These are phyloP conservation scores for Tineola bisselliella DNA, from an alignment of 2,888 invertebrate genomes.

Conservation along the genomic window DNA sequence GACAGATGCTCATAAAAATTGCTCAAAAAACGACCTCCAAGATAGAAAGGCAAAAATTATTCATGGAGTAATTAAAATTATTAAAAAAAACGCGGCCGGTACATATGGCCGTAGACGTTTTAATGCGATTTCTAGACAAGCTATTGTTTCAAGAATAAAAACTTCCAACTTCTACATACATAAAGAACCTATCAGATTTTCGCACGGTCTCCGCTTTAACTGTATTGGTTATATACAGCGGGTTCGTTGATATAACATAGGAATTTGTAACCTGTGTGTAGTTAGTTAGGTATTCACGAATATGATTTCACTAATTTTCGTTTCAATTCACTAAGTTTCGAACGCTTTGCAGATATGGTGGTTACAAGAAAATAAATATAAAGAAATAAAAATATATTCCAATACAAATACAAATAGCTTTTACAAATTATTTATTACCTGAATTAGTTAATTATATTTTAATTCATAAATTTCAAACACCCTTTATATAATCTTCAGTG, in stretches of 20 bases:
- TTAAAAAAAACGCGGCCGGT: not conserved
- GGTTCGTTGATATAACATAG: conserved; percentile 22
- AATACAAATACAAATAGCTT: no score
- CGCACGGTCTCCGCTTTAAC: conserved; percentile 52
- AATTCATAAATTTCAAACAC: conserved; percentile 9
- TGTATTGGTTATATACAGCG: conserved; percentile 38
- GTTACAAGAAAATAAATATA: no score
- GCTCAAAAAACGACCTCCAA: conserved; percentile 24
- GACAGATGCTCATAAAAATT: conserved; percentile 13
- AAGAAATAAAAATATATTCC: no score
- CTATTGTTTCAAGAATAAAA: conserved; percentile 44
- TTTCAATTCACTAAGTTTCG: no score
- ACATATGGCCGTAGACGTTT: conserved; percentile 8
- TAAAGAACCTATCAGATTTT: conserved; percentile 62
- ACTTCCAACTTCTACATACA: conserved; percentile 49
- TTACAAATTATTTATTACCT: no score
- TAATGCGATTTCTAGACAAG: conserved; percentile 13
- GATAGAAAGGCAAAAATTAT: conserved; percentile 28
- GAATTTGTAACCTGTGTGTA: conserved; percentile 7
- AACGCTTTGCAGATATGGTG: no score
- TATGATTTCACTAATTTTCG: no score
- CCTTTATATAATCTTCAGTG: conserved; percentile 16
- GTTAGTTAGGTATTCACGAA: no score
- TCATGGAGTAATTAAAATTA: conserved; percentile 22
- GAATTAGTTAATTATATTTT: no score